These are phyloP conservation scores for Petrocephalus sullivani DNA, from an alignment of 2,797 vertebrate species.

Conservation along the genomic window DNA sequence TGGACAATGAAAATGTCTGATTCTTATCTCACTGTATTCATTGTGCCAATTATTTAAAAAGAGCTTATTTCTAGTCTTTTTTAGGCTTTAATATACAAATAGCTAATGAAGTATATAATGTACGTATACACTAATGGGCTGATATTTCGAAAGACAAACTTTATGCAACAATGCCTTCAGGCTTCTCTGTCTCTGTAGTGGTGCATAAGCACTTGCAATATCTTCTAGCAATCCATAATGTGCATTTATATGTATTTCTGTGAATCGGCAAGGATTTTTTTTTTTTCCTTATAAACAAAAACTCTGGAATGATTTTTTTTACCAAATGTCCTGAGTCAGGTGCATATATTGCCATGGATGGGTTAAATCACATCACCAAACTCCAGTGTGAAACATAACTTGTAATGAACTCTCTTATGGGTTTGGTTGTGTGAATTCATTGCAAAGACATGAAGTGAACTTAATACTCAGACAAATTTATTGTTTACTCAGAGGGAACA, in stretches of 20 bases:
- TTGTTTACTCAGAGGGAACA: conserved; percentile 12
- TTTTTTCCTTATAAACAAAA: not conserved
- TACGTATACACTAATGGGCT: conserved; percentile 31
- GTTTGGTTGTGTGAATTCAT: not conserved
- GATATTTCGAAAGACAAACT: conserved; percentile 7
- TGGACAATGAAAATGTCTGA: conserved; percentile 1
- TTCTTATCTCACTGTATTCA: conserved; percentile 24
- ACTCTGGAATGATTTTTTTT: not conserved
- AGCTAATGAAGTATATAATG: conserved; percentile 28
- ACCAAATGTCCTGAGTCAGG: conserved; percentile 9
- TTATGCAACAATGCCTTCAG: conserved; percentile 18
- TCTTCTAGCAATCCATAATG: not conserved
- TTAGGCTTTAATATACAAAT: conserved; percentile 35
- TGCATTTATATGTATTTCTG: conserved; percentile 11
- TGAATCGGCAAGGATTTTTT: conserved; percentile 2
- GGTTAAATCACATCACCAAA: not conserved
- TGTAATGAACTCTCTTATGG: not conserved
- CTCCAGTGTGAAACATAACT: not conserved
- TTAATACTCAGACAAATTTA: not conserved
- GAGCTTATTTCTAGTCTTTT: conserved; percentile 25
- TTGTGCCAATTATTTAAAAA: conserved; percentile 23
- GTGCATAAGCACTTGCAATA: conserved; percentile 3
- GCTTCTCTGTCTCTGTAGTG: not conserved
- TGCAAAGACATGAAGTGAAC: not conserved
- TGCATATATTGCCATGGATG: not conserved